These are phyloP conservation scores for Stenoptilia bipunctidactyla DNA, from an alignment of 2,888 invertebrate genomes.

Conservation along the genomic window DNA sequence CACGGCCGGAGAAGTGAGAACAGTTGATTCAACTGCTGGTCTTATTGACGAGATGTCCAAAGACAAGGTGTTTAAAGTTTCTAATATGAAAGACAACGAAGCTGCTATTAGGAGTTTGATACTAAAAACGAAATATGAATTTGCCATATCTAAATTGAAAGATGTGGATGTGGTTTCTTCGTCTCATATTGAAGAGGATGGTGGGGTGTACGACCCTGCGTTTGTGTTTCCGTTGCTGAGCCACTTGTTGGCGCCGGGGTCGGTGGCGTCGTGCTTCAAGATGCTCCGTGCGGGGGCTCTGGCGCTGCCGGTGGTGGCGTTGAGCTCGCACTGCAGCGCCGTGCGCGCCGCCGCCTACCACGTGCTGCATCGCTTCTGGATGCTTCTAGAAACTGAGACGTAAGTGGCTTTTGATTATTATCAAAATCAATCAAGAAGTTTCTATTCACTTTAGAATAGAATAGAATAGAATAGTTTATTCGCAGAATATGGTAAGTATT, in stretches of 20 bases:
- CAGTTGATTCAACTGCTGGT: conserved; percentile 19
- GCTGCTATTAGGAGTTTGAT: conserved; percentile 24
- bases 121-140: conserved; percentile 27
- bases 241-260: conserved; percentile 80
- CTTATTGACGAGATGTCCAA: conserved; percentile 26
- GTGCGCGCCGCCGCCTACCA: conserved; percentile 82
- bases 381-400: conserved; percentile 80
- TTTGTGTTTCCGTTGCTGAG: conserved; percentile 85
- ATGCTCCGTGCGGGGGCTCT: conserved; percentile 79
- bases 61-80: conserved; percentile 25
- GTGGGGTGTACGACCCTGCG: conserved; percentile 81
- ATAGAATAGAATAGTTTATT: too few relatives aligned
- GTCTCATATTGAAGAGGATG: conserved; percentile 31
- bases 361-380: conserved; percentile 79
- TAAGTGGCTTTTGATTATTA: too few relatives aligned
- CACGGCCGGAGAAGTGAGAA: conserved; percentile 12
- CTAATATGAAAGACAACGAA: conserved; percentile 28
- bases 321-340: conserved; percentile 76
- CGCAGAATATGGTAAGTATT: too few relatives aligned
- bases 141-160: conserved; percentile 20
- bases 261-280: conserved; percentile 78
- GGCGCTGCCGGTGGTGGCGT: conserved; percentile 77
- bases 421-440: too few relatives aligned
- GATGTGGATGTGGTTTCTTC: conserved; percentile 25
- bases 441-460: too few relatives aligned